Evolutionary conservation across 2,113 vertebrate species (phyloP).

Genomic region (Seriola rivoliana): DNA sequence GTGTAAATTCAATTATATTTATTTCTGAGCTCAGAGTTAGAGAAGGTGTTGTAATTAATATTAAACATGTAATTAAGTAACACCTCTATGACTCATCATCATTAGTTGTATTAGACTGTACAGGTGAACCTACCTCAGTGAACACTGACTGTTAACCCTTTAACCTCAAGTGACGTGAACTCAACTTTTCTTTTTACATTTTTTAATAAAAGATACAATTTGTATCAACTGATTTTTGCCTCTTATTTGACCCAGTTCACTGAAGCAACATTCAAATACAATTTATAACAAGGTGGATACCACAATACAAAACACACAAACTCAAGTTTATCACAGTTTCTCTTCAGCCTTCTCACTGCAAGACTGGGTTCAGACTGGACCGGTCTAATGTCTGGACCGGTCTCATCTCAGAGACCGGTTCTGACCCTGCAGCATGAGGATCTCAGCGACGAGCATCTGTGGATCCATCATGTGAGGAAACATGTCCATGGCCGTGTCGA

Average conservation of each 20-base stretch:
- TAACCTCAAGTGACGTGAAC: background rate
- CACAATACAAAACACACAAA: conserved; percentile 64
- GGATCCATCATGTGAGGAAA: conserved; percentile 91
- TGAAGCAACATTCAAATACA: conserved; percentile 22
- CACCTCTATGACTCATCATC: no score
- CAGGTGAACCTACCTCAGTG: background rate
- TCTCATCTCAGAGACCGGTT: conserved; percentile 76
- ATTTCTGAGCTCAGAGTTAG: no score
- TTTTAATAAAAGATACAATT: conserved; percentile 88
- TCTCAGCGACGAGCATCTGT: conserved; percentile 89
- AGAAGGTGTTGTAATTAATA: no score
- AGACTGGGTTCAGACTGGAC: conserved; percentile 17
- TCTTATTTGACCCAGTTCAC: conserved; percentile 54
- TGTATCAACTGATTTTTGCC: conserved; percentile 89
- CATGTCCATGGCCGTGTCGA: conserved; percentile 90
- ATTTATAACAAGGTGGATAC: conserved; percentile 62
- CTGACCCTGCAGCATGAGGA: conserved; percentile 88
- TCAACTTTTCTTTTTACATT: background rate
- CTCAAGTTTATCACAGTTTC: conserved; percentile 37
- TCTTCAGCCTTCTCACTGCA: background rate
- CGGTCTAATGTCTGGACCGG: conserved; percentile 55
- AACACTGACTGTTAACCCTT: background rate
- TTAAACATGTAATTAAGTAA: no score
- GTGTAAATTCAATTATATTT: no score
- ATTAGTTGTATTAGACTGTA: background rate